Percentiles rank a stretch among this genome's conserved stretches.
Evolutionary conservation across 2,113 vertebrate genomes (phyloP).

Genomic region (Megaceryle maxima): DNA sequence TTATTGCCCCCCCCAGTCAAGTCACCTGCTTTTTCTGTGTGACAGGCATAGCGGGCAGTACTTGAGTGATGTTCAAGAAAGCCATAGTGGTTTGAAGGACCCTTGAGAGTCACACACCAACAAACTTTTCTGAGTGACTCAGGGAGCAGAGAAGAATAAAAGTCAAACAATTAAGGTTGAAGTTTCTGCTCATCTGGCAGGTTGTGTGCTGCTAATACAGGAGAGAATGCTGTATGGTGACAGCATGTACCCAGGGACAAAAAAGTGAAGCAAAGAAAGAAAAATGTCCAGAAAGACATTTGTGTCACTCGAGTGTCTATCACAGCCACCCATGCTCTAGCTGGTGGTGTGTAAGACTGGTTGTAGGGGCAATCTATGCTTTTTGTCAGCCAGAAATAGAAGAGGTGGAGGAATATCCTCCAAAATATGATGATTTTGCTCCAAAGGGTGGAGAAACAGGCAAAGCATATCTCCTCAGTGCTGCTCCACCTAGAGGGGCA

Average conservation of each 20-base stretch:
- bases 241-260: background rate
- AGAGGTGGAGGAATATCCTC: background rate
- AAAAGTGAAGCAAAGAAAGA: background rate
- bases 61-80: background rate
- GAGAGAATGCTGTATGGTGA: rapidly evolving
- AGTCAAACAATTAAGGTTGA: background rate
- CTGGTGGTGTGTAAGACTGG: background rate
- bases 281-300: background rate
- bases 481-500: rapidly evolving
- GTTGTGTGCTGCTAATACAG: background rate
- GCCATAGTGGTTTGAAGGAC: background rate
- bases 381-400: background rate
- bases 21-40: background rate
- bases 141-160: background rate
- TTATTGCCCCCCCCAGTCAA: background rate
- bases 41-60: background rate
- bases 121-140: background rate
- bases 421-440: background rate
- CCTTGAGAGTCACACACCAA: background rate
- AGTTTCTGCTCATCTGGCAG: background rate
- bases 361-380: background rate
- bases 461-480: background rate
- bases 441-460: background rate
- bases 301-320: background rate
- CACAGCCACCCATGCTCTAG: background rate